Evolutionary conservation across 2,888 invertebrate species (phyloP), one percentile per base, ranked within the genome.

Genomic region (Hedya salicella): DNA sequence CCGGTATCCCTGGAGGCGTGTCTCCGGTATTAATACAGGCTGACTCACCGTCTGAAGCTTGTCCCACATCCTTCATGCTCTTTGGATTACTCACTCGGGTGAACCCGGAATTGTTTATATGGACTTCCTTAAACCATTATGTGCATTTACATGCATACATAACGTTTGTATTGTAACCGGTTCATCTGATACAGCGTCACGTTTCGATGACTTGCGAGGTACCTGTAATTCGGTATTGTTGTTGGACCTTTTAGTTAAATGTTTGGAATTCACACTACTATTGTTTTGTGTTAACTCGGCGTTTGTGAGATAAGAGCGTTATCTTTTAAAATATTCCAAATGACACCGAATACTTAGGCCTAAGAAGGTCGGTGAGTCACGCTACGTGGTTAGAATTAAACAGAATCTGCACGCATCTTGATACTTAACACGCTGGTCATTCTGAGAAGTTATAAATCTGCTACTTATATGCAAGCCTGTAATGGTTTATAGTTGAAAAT

Each of bases 31-130:
- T 87, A 87, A 89, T 91, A 91, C 81, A 77, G 83, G 81, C 80
- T 73, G 91, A 91, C 77, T 91, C 91, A 91, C 81, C 78, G 78
- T 90, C 91, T 91, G 89, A 86, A 87, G 86, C 87, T 88, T 90
- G 89, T 88, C 86, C 91, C 86, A 91, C 85, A 91, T 91, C 90
- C 89, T 88, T 83, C 86, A 86, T 86, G 82, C 83, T 83, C 78
- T 79, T 81, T 75, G 84, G 78, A 87, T 91, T 91, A 91, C 87
- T 91, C 92, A 91, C 81, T 80, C 79, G 80, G 81, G 84, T 77
- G 83, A 89, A 90, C 89, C 90, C 91, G 91, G 89, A 90, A 91
- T 88, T 77, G 77, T 78, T 82, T 83, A 81, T 72, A 69, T 77
- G 70, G 77, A 75, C 76, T 75, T 72, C 76, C 78, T 74, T 78